Percentiles rank a stretch among this genome's conserved stretches.
Evolutionary conservation across 2,113 vertebrate species (phyloP).

Genomic region (Etia nguti): DNA sequence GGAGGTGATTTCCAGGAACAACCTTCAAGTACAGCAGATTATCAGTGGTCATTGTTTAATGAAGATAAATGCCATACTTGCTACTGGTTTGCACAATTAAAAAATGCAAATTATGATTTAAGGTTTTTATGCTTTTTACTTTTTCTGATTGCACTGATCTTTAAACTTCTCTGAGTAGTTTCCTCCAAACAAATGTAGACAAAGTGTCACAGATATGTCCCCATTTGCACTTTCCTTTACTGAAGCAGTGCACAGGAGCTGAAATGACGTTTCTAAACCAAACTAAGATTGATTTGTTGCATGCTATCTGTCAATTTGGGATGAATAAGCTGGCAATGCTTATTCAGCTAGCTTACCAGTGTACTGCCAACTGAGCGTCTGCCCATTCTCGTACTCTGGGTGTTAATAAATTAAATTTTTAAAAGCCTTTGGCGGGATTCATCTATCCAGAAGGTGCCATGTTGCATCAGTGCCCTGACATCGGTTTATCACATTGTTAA

Average conservation of each 20-base stretch:
- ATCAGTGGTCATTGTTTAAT: not conserved
- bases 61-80: not conserved
- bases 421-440: not conserved
- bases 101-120: not conserved
- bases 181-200: not conserved
- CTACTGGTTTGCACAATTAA: accelerated
- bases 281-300: not conserved
- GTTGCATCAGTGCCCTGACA: not conserved
- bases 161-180: accelerated
- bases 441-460: not conserved
- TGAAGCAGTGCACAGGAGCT: not conserved
- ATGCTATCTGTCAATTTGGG: not conserved
- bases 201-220: not conserved
- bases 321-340: not conserved
- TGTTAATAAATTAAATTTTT: not conserved
- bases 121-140: too few species aligned
- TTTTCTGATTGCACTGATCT: too few species aligned
- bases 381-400: not conserved
- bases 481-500: not conserved
- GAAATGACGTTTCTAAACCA: not conserved
- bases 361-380: not conserved
- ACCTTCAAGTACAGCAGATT: not conserved
- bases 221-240: accelerated
- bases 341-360: not conserved
- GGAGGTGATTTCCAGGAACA: not conserved